Conservation (phyloP, 1,140 invertebrate species). For the Aradophagus sp. region DNA sequence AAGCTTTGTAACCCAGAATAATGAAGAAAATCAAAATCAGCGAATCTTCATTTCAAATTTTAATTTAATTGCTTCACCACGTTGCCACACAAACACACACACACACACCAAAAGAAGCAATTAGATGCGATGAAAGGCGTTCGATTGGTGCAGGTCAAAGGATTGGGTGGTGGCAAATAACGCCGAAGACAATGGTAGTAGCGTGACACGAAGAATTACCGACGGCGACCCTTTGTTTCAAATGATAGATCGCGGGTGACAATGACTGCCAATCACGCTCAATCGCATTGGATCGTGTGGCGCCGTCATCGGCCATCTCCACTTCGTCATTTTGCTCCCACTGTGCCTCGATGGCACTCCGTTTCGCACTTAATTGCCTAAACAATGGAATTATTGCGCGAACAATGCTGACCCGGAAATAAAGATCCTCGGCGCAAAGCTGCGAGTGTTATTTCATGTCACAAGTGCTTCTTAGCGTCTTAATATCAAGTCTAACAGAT, state of each 20-base stretch:
- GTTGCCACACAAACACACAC: too few relatives aligned
- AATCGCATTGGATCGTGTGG: conserved; percentile 51
- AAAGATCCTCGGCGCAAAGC: conserved; percentile 30
- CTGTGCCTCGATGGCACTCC: conserved; percentile 31
- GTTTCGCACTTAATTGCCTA: conserved; percentile 51
- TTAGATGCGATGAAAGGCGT: conserved; percentile 33
- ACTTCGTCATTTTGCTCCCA: conserved; percentile 27
- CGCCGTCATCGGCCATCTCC: conserved; percentile 47
- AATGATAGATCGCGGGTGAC: conserved; percentile 57
- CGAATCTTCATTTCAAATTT: too few relatives aligned
- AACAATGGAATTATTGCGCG: conserved; percentile 52
- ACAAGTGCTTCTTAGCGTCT: conserved; percentile 17
- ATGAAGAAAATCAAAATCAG: too few relatives aligned
- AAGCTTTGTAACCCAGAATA: too few relatives aligned
- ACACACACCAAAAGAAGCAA: too few relatives aligned
- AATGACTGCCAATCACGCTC: conserved; percentile 63
- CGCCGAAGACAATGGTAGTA: conserved; percentile 51
- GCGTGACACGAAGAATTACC: conserved; percentile 52
- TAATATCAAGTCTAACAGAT: too few relatives aligned
- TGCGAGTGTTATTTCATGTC: conserved; percentile 17
- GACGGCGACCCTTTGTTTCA: conserved; percentile 53
- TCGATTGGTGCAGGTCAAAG: conserved; percentile 25
- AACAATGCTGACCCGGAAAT: conserved; percentile 34
- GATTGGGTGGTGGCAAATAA: conserved; percentile 36
- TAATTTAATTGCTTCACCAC: conserved; percentile 6